These are phyloP conservation scores for Hydrolagus affinis DNA, from an alignment of 2,113 vertebrate species.

Conservation along the genomic window DNA sequence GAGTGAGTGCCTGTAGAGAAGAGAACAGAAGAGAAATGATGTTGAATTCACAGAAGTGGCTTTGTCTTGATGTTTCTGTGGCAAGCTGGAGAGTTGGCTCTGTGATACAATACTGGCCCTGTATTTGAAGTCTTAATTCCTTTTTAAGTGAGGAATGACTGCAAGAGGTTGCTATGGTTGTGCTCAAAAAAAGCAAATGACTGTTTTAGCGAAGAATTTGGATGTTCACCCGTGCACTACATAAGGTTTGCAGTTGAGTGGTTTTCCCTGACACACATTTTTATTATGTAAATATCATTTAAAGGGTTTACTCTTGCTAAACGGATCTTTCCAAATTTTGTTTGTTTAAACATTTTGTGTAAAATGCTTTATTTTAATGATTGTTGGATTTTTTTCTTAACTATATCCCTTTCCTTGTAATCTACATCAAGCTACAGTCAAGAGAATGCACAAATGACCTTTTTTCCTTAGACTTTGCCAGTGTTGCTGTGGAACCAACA, in stretches of 20 bases:
- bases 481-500: background rate
- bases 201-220: background rate
- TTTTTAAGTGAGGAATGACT: slow-evolving; percentile 25
- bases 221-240: background rate
- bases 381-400: background rate
- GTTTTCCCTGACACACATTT: background rate
- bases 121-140: slow-evolving; percentile 26
- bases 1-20: background rate
- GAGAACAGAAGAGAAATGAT: slow-evolving; percentile 26
- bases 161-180: slow-evolving; percentile 25
- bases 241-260: background rate
- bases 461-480: background rate
- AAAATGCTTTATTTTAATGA: background rate
- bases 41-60: slow-evolving; percentile 25
- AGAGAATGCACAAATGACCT: background rate
- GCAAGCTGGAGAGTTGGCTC: slow-evolving; percentile 2
- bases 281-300: slow-evolving; percentile 7
- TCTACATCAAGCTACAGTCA: background rate
- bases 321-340: background rate
- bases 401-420: background rate
- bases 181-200: slow-evolving; percentile 27
- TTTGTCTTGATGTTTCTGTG: slow-evolving; percentile 25
- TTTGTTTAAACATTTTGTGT: background rate
- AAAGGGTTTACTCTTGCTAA: background rate
- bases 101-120: slow-evolving; percentile 13